Base-by-base conservation (phyloP, 2,888 invertebrate genomes). In the Parelbella ahira region DNA sequence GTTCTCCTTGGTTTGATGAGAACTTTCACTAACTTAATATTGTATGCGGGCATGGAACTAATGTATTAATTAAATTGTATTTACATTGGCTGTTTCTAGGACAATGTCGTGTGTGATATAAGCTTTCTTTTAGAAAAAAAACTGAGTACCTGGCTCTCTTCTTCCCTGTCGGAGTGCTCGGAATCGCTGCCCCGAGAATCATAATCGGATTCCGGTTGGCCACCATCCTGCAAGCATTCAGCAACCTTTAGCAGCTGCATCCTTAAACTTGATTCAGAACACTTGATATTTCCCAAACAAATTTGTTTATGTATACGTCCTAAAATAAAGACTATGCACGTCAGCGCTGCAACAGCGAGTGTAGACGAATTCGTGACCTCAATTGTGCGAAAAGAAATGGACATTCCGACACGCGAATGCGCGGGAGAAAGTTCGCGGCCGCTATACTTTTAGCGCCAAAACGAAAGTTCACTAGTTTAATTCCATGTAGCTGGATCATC, bases 71-170 rank as follows among this genome's bases (percentile, higher is more conserved):
- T 28, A 4, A 41, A 41, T 41, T 41, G 34, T 29, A 23, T 34
- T 36, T 9, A 12, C 32, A 19, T n/a, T 27, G 30, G 25, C 30
- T n/a, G 13, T 38, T 25, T 39, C 15, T 34, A 34, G 15, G 28
- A 12, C 28, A 34, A 11, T 1, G 11, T 2, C n/a, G n/a, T 19
- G 10, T 32, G 4, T n/a, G 3, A n/a, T n/a, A n/a, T n/a, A n/a
- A n/a, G n/a, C n/a, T n/a, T n/a, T n/a, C n/a, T n/a, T 9, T 11
- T 11, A n/a, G 20, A 20, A 32, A 30, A 30, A 32, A 11, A 15
- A 15, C 2, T 15, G 15, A 5, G 72, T 69, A 90, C 93, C 89
- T 94, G 92, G 30, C 91, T 92, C 66, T 94, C 94, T 0, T 92
- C 93, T 69, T 93, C 92, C 42, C 91, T 81, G 54, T 93, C 92